Percentiles rank a stretch among this genome's conserved stretches.
These are phyloP conservation scores for Pogonomyrmex barbatus DNA, from an alignment of 1,140 invertebrate species.

Conservation along the genomic window DNA sequence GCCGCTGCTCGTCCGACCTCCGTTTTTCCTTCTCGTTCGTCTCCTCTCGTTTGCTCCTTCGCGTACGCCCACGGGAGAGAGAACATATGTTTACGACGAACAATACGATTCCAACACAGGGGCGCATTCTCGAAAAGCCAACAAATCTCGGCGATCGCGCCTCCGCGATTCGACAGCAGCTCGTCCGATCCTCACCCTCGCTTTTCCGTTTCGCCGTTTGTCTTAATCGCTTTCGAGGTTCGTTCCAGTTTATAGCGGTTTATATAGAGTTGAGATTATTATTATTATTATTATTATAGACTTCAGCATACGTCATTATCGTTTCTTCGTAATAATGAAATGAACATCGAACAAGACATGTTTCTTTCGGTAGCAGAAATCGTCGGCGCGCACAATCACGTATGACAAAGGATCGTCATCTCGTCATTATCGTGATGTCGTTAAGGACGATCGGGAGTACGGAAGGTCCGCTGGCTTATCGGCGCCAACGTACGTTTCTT, in stretches of 20 bases:
- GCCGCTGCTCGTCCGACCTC: conserved; percentile 44
- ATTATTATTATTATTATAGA: not conserved
- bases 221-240: not conserved
- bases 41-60: conserved; percentile 56
- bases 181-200: not conserved
- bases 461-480: conserved; percentile 74
- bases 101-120: conserved; percentile 61
- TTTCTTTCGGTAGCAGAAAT: not conserved
- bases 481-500: conserved; percentile 76
- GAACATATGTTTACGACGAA: conserved; percentile 79
- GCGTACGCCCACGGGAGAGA: conserved; percentile 48
- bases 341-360: not conserved
- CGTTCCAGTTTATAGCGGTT: no score
- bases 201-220: not conserved
- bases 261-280: no score
- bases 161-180: conserved; percentile 64
- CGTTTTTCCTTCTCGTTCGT: conserved; percentile 57
- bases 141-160: conserved; percentile 69
- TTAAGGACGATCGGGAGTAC: conserved; percentile 45
- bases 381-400: not conserved
- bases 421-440: conserved; percentile 63
- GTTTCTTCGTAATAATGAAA: not conserved
- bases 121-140: conserved; percentile 68
- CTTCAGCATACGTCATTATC: not conserved
- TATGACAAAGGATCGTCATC: conserved; percentile 29